phyloP scores from a whole-genome alignment of 2,888 invertebrate genomes.

The Doris montereyensis region DNA sequence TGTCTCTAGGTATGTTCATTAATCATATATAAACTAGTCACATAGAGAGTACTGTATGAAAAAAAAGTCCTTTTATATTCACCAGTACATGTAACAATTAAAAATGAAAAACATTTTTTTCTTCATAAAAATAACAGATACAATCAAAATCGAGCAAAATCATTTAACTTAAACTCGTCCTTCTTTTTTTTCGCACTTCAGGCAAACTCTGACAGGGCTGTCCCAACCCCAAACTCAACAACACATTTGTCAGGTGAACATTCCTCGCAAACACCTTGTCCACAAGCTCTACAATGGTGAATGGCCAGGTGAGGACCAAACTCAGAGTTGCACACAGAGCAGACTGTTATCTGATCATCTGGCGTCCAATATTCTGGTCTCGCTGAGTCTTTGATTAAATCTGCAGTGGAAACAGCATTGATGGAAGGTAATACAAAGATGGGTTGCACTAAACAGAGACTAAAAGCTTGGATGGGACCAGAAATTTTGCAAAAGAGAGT shows the following conservation, averaged over 20 bases:
- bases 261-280: slow-evolving; percentile 80
- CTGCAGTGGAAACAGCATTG: slow-evolving; percentile 47
- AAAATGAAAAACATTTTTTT: no score
- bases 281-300: slow-evolving; percentile 84
- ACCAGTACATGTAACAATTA: no score
- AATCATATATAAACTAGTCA: no score
- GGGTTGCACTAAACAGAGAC: background rate
- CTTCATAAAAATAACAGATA: no score
- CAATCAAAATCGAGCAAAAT: no score
- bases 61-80: no score
- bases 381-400: slow-evolving; percentile 80
- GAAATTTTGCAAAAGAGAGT: no score
- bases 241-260: slow-evolving; percentile 72
- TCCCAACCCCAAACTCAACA: slow-evolving; percentile 75
- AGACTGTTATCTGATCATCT: slow-evolving; percentile 80
- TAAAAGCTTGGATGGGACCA: no score
- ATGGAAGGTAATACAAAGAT: no score
- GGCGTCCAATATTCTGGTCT: slow-evolving; percentile 87
- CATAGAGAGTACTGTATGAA: no score
- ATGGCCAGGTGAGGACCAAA: slow-evolving; percentile 75
- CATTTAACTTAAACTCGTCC: slow-evolving; percentile 45
- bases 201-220: slow-evolving; percentile 75
- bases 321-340: slow-evolving; percentile 78
- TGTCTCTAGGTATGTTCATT: no score
- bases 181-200: slow-evolving; percentile 67